Percentiles rank a stretch among this genome's conserved stretches.
Evolutionary conservation across 2,113 vertebrate species (phyloP).

Genomic region (Halcyon senegalensis): DNA sequence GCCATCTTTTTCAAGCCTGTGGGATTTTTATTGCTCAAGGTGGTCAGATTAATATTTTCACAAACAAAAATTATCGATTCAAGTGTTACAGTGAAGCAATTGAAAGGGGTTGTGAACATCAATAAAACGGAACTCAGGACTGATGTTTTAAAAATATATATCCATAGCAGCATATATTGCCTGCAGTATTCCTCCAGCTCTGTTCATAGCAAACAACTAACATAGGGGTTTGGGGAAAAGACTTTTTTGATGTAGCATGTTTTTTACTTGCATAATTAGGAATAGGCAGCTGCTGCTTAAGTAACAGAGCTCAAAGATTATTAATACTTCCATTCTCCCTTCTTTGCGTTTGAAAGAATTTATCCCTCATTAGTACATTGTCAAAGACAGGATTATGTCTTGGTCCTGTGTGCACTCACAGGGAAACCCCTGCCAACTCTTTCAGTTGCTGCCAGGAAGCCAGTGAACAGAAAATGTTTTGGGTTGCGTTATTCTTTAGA

Average conservation of each 20-base stretch:
- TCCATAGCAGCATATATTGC: not conserved
- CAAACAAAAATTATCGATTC: not conserved
- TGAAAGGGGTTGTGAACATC: not conserved
- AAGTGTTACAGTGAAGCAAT: not conserved
- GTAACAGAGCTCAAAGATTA: conserved; percentile 37
- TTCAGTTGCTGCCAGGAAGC: conserved; percentile 26
- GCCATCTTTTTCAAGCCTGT: not conserved
- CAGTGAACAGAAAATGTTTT: not conserved
- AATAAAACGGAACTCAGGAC: not conserved
- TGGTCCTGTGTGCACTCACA: conserved; percentile 4
- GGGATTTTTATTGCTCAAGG: not conserved
- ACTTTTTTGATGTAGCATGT: not conserved
- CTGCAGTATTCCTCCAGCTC: not conserved
- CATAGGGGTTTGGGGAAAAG: not conserved
- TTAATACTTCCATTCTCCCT: conserved; percentile 20
- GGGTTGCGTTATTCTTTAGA: not conserved
- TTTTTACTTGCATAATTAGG: conserved; percentile 37
- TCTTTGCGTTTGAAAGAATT: conserved; percentile 56
- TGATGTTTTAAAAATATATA: not conserved
- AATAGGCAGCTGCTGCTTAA: conserved; percentile 21
- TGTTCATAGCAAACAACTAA: not conserved
- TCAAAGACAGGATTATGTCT: conserved; percentile 53
- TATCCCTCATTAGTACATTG: conserved; percentile 62
- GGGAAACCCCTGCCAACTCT: conserved; percentile 34
- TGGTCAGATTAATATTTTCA: not conserved